Base-by-base conservation (phyloP, 2,113 vertebrate species). In the Oryzias melastigma region DNA sequence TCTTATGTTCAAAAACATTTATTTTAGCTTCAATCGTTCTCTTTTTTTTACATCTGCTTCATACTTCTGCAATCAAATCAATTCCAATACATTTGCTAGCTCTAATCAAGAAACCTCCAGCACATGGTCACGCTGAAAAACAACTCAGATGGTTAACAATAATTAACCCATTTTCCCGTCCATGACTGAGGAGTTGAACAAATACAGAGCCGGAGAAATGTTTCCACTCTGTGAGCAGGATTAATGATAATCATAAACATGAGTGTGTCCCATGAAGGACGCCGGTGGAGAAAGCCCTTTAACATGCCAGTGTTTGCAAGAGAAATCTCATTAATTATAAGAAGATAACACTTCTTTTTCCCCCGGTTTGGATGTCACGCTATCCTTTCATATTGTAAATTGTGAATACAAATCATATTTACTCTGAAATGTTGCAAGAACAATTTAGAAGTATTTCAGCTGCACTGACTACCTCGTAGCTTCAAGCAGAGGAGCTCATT, bases 321-420 rank as follows among this genome's bases (percentile, higher is more conserved):
- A 59, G 57, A 81, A 87, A 88, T 85, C 64, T 70, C 81, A 87
- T 89, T 83, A 88, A 40, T 62, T 40, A n/a, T 71, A 56, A 74
- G 73, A 69, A 81, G 79, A 86, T 73, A 77, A 75, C 59, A 55
- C n/a, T 1, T 63, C 65, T 68, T 61, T 70, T 46, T 35, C 48
- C 4, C 7, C 40, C 65, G 27, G 71, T 81, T 86, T 75, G 79
- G 66, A 60, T 72, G 65, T 25, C 52, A 51, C 71, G 66, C 50
- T 79, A 76, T 77, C 80, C 77, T 81, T 67, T 84, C 41, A 71
- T 77, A 83, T 44, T 50, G 18, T 62, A 74, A 63, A 62, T 68
- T 51, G 46, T 55, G 20, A 65, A 75, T 68, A 63, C 66, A 83
- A 87, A 88, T 85, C 66, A 20, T 82, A 88, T 84, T 82, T 85